These are phyloP conservation scores for Polypterus bichir DNA, from an alignment of 2,113 vertebrate species.

Conservation along the genomic window DNA sequence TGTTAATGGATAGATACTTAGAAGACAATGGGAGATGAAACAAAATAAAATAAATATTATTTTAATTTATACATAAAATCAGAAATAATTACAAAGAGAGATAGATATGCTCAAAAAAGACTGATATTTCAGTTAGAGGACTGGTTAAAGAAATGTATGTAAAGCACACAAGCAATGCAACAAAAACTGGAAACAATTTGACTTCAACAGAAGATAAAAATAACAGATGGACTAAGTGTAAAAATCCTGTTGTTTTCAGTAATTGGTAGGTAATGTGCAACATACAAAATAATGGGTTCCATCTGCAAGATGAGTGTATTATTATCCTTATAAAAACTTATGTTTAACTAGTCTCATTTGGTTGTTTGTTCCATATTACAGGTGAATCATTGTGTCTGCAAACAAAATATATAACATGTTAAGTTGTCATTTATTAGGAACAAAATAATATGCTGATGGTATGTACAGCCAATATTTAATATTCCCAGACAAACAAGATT, in stretches of 20 bases:
- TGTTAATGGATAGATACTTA: too few species aligned
- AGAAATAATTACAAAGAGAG: too few species aligned
- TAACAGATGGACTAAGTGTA: too few species aligned
- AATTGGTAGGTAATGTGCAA: slow-evolving; percentile 1
- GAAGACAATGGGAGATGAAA: too few species aligned
- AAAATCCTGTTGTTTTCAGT: neutral
- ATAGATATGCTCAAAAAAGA: too few species aligned
- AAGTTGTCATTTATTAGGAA: neutral
- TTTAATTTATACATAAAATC: too few species aligned
- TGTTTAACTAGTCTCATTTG: neutral
- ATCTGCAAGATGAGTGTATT: neutral
- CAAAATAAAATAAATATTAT: too few species aligned
- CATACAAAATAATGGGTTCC: neutral
- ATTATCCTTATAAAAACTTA: neutral
- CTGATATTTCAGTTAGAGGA: too few species aligned
- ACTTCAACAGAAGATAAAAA: too few species aligned
- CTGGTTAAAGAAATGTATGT: too few species aligned
- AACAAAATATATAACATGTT: neutral
- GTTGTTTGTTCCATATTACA: neutral
- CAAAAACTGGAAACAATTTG: too few species aligned
- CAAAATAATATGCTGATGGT: neutral
- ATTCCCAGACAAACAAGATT: neutral
- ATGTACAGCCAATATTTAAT: neutral
- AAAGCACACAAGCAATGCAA: too few species aligned
- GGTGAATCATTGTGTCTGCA: neutral